Evolutionary conservation across 2,113 vertebrate species (phyloP).

Genomic region (human): DNA sequence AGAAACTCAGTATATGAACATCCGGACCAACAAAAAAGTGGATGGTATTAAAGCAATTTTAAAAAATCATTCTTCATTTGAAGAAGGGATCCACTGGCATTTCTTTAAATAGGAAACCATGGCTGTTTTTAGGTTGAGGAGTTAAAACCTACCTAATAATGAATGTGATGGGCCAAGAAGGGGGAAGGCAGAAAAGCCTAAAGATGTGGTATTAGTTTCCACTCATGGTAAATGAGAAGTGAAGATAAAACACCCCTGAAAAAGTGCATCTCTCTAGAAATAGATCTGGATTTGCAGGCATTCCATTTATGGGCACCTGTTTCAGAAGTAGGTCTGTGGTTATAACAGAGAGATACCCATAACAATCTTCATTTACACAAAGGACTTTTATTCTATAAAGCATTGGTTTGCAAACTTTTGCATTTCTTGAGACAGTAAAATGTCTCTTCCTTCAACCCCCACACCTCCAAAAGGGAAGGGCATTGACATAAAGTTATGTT

Average conservation of each 20-base stretch:
- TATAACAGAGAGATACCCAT: background rate
- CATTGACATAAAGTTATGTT: background rate
- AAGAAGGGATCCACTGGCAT: background rate
- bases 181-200: background rate
- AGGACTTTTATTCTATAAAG: background rate
- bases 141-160: slow-evolving; percentile 33
- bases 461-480: background rate
- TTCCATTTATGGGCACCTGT: background rate
- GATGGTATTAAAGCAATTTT: background rate
- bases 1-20: background rate
- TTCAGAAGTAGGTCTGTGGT: background rate
- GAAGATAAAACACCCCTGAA: background rate
- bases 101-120: background rate
- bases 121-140: slow-evolving; percentile 32
- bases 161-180: background rate
- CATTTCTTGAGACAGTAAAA: background rate
- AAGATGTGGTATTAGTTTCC: background rate
- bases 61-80: background rate
- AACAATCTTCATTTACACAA: background rate
- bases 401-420: background rate
- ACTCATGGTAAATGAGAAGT: background rate
- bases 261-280: background rate
- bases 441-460: background rate
- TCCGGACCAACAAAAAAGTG: background rate
- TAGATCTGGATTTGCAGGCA: background rate